Evolutionary conservation across 1,140 invertebrate genomes (phyloP), one percentile per base, ranked within the genome.

Genomic region (Aphaenogaster floridana): DNA sequence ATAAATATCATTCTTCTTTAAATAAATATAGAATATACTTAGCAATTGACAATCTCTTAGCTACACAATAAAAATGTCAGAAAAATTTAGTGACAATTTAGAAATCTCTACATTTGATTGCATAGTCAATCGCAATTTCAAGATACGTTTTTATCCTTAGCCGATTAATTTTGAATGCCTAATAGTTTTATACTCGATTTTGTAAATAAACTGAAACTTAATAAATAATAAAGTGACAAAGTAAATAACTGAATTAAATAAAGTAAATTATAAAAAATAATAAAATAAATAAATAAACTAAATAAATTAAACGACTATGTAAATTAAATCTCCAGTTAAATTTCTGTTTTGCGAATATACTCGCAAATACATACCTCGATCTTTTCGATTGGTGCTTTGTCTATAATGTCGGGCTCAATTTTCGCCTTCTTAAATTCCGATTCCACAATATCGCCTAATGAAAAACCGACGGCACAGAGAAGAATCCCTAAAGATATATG

Each of bases 341-440:
- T 78, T 17, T 2, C 13, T 17, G 0, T 76, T 57, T 34, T 64
- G 28, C 9, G 0, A 21, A 15, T 52, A 17, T 61, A 17, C 0
- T 77, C 9, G n/a, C 64, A 63, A 79, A 86, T 79, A 63, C 36
- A 89, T 90, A 96, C 95, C 94, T 96, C 93, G 13, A 96, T 94
- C 13, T 93, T 86, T 57, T 95, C 93, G 13, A 64, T 85, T 11
- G 96, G 96, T 7, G 93, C 89, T 45, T 45, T 92, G 59, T 95
- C 93, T 78, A 96, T 93, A 39, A 96, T 96, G 64, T 96, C 96
- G 3, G 96, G 94, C 4, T 95, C 94, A 8, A 96, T 95, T 91
- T 94, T 94, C 3, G 96, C 94, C 9, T 94, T 86, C 86, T 96
- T 93, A 61, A 95, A 94, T 45, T 91, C 91, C 13, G 86, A 79